phyloP scores from a whole-genome alignment of 1,140 invertebrate genomes.

The Diachasma alloeum region DNA sequence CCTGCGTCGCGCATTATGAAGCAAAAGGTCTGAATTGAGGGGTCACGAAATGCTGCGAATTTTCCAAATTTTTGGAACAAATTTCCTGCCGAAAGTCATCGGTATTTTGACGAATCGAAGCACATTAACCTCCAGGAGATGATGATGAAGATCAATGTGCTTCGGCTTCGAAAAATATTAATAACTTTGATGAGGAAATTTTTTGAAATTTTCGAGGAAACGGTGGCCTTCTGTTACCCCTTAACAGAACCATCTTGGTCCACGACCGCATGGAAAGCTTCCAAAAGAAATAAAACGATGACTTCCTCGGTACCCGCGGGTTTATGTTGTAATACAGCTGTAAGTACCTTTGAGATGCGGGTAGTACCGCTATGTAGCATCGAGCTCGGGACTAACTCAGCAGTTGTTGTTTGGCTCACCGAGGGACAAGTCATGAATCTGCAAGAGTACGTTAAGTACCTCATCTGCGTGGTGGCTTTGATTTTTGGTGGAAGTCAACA shows the following conservation, averaged over 20 bases:
- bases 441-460: slow-evolving; percentile 47
- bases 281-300: not conserved
- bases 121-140: too few relatives aligned
- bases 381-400: slow-evolving; percentile 14
- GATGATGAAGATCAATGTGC: too few relatives aligned
- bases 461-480: slow-evolving; percentile 42
- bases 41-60: too few relatives aligned
- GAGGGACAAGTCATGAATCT: slow-evolving; percentile 53
- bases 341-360: slow-evolving; percentile 38
- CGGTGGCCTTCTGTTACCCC: too few relatives aligned
- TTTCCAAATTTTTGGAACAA: too few relatives aligned
- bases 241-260: slow-evolving; percentile 43
- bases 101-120: too few relatives aligned
- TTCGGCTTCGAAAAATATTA: too few relatives aligned
- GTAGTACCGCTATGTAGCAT: slow-evolving; percentile 44
- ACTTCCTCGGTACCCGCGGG: not conserved
- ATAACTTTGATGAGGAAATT: too few relatives aligned
- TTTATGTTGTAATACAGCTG: not conserved
- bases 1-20: too few relatives aligned
- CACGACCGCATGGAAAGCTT: slow-evolving; percentile 27
- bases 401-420: slow-evolving; percentile 31
- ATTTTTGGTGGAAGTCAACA: not conserved
- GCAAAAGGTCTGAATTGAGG: too few relatives aligned
- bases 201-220: too few relatives aligned
- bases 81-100: too few relatives aligned